phyloP scores from a whole-genome alignment of 2,797 vertebrate species.

The Scolopax bukidnonensis region DNA sequence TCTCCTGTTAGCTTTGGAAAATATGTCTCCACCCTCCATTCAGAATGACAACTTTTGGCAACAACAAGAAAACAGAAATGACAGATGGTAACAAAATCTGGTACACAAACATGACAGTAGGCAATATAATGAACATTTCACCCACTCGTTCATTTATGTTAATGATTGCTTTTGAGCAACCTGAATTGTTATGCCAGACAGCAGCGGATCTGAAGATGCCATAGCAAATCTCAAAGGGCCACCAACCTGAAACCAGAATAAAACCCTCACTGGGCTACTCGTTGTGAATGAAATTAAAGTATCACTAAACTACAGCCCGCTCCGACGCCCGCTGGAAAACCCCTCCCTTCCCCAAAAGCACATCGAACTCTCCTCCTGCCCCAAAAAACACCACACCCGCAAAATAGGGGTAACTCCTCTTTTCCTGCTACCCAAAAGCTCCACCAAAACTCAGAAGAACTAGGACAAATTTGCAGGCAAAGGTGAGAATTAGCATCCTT shows the following conservation, averaged over 20 bases:
- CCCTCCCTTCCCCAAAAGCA: neutral
- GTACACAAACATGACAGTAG: constrained; percentile 70
- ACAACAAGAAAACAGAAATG: constrained; percentile 66
- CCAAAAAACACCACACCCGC: neutral
- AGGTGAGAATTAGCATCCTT: neutral
- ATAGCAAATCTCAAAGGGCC: neutral
- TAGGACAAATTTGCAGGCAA: neutral
- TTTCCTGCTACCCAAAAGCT: neutral
- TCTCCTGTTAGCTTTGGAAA: constrained; percentile 26
- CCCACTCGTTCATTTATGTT: constrained; percentile 57
- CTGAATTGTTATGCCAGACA: constrained; percentile 46
- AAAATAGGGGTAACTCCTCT: rapidly evolving
- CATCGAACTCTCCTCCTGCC: neutral
- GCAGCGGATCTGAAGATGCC: neutral
- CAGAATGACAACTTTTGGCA: constrained; percentile 69
- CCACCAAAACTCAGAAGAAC: neutral
- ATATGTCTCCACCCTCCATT: constrained; percentile 57
- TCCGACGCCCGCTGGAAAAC: neutral
- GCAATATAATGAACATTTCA: constrained; percentile 60
- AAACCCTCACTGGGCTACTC: neutral
- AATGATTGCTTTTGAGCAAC: constrained; percentile 28
- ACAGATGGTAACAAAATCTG: constrained; percentile 72
- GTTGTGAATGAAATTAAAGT: neutral
- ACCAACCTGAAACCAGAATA: constrained; percentile 1
- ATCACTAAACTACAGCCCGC: neutral